Evolutionary conservation across 2,888 invertebrate genomes (phyloP).

Genomic region (Sesamia inferens): DNA sequence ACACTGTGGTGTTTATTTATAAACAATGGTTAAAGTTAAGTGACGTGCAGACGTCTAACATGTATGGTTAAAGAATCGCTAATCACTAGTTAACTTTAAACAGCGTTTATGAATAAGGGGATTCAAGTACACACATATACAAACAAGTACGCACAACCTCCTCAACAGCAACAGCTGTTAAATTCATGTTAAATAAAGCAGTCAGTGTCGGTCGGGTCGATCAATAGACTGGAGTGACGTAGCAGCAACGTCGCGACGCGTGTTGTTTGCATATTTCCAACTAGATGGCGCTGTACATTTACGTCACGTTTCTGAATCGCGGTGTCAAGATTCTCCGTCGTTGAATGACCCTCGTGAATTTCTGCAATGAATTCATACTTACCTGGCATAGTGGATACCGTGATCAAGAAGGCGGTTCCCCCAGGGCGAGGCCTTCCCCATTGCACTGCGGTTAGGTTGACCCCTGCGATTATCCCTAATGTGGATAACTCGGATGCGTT

Average conservation of each 20-base stretch:
- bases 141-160: neutral
- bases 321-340: slow-evolving; percentile 14
- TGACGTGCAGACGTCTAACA: too few species aligned
- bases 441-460: slow-evolving; percentile 54
- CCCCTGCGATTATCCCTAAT: slow-evolving; percentile 6
- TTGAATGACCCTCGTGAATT: slow-evolving; percentile 31
- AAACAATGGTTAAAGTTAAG: too few species aligned
- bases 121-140: too few species aligned
- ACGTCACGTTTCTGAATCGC: slow-evolving; percentile 11
- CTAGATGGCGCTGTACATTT: slow-evolving; percentile 44
- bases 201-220: neutral
- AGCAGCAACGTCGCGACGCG: neutral
- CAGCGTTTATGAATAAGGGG: too few species aligned
- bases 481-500: too few species aligned
- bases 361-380: slow-evolving; percentile 24
- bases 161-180: neutral
- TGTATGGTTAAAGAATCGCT: too few species aligned
- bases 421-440: slow-evolving; percentile 22
- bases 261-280: neutral
- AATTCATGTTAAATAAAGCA: too few species aligned
- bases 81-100: too few species aligned
- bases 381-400: slow-evolving; percentile 3
- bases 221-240: neutral
- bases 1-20: too few species aligned
- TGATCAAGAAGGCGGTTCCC: too few species aligned